Conservation (phyloP, 2,888 invertebrate species). For the Fragum fragum region DNA sequence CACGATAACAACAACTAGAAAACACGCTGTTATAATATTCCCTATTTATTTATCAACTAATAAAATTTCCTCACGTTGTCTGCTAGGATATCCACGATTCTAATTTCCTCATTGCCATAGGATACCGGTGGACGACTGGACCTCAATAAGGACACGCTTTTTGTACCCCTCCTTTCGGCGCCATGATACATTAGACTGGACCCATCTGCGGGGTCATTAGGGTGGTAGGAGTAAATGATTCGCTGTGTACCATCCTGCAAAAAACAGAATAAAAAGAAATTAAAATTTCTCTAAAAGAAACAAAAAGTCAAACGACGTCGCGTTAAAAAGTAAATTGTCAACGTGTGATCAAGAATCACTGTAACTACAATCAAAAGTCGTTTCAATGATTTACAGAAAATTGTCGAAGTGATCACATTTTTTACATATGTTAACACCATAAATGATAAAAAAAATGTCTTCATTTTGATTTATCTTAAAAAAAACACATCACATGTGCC, state of each 20-base stretch:
- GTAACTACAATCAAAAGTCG: not conserved
- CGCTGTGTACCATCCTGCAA: slow-evolving; percentile 72
- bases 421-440: too few species aligned
- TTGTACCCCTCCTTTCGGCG: slow-evolving; percentile 28
- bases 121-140: not conserved
- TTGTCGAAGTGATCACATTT: not conserved
- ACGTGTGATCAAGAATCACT: not conserved
- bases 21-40: too few species aligned
- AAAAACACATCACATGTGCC: too few species aligned
- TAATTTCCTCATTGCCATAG: not conserved
- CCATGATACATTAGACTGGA: slow-evolving; percentile 68
- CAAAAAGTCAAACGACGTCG: not conserved
- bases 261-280: not conserved
- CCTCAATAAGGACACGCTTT: slow-evolving; percentile 19
- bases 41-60: too few species aligned
- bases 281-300: not conserved
- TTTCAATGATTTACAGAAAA: not conserved
- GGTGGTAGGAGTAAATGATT: slow-evolving; percentile 71
- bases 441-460: too few species aligned
- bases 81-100: slow-evolving; percentile 1
- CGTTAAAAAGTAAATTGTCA: not conserved
- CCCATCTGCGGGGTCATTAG: slow-evolving; percentile 65
- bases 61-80: slow-evolving; percentile 15
- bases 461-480: too few species aligned
- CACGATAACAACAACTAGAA: too few species aligned